Evolutionary conservation across 2,113 vertebrate species (phyloP).

Genomic region (Trogon melanurus): DNA sequence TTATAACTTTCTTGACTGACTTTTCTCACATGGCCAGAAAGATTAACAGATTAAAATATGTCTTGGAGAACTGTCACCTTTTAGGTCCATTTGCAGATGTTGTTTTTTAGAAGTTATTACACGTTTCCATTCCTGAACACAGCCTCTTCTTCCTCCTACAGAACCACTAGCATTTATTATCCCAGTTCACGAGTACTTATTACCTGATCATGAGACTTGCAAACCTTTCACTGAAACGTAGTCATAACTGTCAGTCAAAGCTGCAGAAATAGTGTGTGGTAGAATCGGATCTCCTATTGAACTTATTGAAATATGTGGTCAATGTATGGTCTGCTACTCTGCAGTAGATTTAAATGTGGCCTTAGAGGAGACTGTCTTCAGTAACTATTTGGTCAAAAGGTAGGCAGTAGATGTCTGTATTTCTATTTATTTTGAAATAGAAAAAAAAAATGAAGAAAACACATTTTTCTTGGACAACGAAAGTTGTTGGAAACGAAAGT

Average conservation of each 20-base stretch:
- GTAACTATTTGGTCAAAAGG: background rate
- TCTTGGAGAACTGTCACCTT: background rate
- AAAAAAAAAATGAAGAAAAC: background rate
- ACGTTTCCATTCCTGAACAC: background rate
- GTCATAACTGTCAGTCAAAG: background rate
- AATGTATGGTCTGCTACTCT: background rate
- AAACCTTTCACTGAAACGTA: background rate
- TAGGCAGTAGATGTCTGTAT: background rate
- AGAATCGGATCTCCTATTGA: background rate
- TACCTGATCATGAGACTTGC: background rate
- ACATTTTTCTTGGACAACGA: background rate
- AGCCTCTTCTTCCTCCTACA: background rate
- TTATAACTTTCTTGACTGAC: background rate
- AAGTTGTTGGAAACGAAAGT: background rate
- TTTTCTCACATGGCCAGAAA: background rate
- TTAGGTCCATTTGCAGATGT: accelerated
- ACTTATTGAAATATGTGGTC: background rate
- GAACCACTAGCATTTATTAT: background rate
- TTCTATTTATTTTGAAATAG: background rate
- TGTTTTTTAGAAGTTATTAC: background rate
- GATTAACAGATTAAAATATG: background rate
- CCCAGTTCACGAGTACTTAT: background rate
- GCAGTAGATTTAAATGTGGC: background rate
- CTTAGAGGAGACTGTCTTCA: background rate
- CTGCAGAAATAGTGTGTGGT: background rate